These are phyloP conservation scores for Solen grandis DNA, from an alignment of 1,140 invertebrate genomes.

Conservation along the genomic window DNA sequence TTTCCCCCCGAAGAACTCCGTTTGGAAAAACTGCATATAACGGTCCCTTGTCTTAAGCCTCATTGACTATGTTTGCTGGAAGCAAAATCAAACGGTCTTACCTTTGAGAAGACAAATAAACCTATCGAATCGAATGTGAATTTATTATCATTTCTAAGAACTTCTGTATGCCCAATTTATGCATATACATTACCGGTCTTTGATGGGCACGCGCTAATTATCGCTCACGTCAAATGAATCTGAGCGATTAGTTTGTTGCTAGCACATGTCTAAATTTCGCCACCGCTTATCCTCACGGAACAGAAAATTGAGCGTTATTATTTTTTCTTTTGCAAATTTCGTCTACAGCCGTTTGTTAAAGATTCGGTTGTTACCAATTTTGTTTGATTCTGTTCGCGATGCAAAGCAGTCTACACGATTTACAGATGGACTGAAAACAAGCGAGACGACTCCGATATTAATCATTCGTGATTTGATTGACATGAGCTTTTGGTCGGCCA, in stretches of 20 bases:
- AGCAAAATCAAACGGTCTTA: background rate
- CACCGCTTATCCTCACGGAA: no score
- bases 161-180: background rate
- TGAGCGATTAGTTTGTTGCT: no score
- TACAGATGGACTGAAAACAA: background rate
- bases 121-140: background rate
- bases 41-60: background rate
- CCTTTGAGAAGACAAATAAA: background rate
- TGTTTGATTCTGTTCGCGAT: no score
- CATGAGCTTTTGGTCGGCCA: background rate
- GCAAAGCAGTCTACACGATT: background rate
- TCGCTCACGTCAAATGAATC: no score
- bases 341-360: no score
- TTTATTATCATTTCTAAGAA: background rate
- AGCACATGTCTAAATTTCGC: no score
- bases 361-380: no score
- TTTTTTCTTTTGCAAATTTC: no score
- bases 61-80: background rate
- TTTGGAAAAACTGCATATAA: no score
- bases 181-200: background rate
- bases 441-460: background rate
- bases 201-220: no score
- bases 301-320: no score
- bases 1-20: no score
- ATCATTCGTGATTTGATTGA: background rate